Evolutionary conservation across 1,140 invertebrate species (phyloP).

Genomic region (Zaprionus davidi): DNA sequence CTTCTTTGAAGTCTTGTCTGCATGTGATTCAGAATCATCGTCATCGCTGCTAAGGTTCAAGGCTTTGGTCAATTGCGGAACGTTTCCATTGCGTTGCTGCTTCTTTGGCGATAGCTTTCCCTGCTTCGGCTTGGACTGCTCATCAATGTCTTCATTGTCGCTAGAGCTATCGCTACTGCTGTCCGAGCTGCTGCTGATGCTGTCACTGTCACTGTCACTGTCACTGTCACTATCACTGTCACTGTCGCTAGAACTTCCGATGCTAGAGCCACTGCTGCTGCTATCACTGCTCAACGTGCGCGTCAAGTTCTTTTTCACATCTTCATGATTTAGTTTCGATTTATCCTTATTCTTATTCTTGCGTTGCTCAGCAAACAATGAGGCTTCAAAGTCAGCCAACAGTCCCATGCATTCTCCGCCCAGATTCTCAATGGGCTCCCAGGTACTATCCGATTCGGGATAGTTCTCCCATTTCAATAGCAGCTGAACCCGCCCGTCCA

Average conservation of each 20-base stretch:
- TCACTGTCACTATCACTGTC: no score
- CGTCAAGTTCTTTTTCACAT: neutral
- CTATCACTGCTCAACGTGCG: neutral
- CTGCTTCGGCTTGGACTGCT: neutral
- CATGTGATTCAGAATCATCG: neutral
- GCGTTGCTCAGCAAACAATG: conserved; percentile 1
- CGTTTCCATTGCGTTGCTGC: neutral
- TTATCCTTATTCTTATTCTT: neutral
- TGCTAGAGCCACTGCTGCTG: neutral
- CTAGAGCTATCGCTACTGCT: neutral
- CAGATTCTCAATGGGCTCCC: conserved; percentile 55
- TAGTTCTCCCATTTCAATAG: conserved; percentile 49
- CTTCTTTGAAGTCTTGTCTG: neutral
- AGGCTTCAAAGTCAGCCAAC: conserved; percentile 40
- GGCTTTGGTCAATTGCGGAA: neutral
- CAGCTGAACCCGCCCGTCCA: conserved; percentile 26
- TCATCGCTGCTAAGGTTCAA: conserved; percentile 14
- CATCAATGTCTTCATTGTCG: neutral
- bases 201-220: neutral
- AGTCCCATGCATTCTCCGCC: conserved; percentile 37
- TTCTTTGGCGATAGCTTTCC: neutral
- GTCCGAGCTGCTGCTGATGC: neutral
- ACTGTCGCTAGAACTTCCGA: neutral
- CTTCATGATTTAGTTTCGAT: neutral
- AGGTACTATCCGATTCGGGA: conserved; percentile 26